These are phyloP conservation scores for Echinometra lucunter DNA, from an alignment of 53 echinoderm and acorn worm species.

Conservation along the genomic window DNA sequence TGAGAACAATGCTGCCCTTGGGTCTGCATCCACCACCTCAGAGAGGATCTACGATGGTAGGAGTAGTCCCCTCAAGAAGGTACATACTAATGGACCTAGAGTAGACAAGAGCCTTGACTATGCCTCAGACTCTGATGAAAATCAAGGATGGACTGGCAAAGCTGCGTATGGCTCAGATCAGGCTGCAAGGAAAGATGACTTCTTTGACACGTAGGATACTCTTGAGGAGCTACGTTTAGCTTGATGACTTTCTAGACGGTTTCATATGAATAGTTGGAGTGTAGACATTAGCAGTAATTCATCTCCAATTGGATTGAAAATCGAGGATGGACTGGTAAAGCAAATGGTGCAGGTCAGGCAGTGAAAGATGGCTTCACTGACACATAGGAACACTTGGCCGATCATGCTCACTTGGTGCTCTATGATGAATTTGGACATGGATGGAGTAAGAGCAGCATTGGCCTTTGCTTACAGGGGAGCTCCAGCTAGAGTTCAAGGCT, in stretches of 20 bases:
- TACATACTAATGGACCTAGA: conserved; percentile 72
- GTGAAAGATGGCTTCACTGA: no score
- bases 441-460: background rate
- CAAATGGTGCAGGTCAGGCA: background rate
- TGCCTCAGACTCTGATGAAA: conserved; percentile 73
- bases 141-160: conserved; percentile 64
- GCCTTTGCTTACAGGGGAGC: background rate
- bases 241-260: background rate
- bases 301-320: background rate
- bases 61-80: conserved; percentile 89
- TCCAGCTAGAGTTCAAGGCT: no score
- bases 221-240: background rate
- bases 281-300: background rate
- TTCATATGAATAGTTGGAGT: background rate
- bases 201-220: conserved; percentile 76
- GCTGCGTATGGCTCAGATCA: conserved; percentile 35
- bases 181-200: conserved; percentile 72
- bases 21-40: conserved; percentile 95
- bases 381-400: no score
- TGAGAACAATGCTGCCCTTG: conserved; percentile 75
- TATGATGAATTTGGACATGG: no score
- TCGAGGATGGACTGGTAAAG: background rate
- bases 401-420: no score
- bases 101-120: conserved; percentile 66
- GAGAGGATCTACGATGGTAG: conserved; percentile 96